Evolutionary conservation across 2,797 vertebrate genomes (phyloP).

Genomic region (Lagorchestes hirsutus): DNA sequence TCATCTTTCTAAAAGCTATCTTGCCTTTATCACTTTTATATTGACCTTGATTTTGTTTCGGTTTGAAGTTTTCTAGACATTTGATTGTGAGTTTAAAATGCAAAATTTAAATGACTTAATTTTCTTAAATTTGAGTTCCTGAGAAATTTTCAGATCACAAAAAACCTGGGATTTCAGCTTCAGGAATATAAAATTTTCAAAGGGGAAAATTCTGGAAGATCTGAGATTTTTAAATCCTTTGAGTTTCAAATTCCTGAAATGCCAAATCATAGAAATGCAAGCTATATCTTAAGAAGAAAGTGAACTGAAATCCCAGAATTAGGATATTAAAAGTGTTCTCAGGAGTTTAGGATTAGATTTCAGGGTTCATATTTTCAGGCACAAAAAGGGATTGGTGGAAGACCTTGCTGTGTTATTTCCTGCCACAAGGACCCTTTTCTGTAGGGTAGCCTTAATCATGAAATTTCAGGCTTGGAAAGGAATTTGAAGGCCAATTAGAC

Average conservation of each 20-base stretch:
- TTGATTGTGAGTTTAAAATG: background rate
- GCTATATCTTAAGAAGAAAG: background rate
- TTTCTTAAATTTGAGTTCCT: background rate
- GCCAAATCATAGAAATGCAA: background rate
- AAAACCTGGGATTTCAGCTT: background rate
- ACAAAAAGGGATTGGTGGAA: background rate
- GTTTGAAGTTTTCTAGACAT: background rate
- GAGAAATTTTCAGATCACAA: background rate
- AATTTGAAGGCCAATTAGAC: background rate
- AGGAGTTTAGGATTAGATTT: background rate
- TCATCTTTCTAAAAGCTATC: background rate
- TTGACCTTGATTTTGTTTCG: background rate
- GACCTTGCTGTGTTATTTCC: background rate
- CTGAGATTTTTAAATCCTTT: background rate
- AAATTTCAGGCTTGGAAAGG: background rate
- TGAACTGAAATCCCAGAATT: background rate
- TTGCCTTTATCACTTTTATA: background rate
- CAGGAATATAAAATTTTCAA: background rate
- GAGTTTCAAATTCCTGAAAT: background rate
- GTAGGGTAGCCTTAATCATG: background rate
- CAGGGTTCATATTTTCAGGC: background rate
- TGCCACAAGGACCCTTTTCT: background rate
- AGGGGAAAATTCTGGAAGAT: background rate
- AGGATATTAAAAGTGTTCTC: background rate
- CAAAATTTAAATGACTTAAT: background rate